Evolutionary conservation across 64 coral and sea anemone species (phyloP).

Genomic region (Stichodactyla helianthus): DNA sequence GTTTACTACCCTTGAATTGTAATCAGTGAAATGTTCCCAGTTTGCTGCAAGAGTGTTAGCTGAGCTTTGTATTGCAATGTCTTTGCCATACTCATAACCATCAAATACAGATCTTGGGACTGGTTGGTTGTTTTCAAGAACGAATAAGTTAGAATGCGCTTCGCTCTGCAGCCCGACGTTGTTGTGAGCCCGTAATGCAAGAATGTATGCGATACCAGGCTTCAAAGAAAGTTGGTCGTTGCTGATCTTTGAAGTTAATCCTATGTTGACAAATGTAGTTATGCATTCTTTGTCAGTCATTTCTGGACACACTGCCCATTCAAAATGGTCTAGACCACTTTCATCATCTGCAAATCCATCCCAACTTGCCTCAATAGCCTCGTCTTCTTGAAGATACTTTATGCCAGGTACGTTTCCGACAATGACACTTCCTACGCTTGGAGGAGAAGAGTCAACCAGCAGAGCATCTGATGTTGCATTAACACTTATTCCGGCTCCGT

Average conservation of each 20-base stretch:
- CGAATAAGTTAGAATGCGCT: constrained; percentile 43
- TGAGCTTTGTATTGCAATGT: constrained; percentile 40
- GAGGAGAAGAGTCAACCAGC: constrained; percentile 60
- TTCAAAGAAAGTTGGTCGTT: constrained; percentile 41
- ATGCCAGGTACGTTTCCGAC: constrained; percentile 23
- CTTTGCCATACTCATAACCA: constrained; percentile 19
- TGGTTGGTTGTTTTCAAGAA: constrained; percentile 21
- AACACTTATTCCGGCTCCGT: constrained; percentile 67
- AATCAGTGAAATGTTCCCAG: constrained; percentile 60
- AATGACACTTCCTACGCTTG: constrained; percentile 30
- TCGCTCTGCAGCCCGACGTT: constrained; percentile 38
- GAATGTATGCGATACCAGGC: constrained; percentile 49
- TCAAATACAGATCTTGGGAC: constrained; percentile 34
- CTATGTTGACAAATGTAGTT: constrained; percentile 52
- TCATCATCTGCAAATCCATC: constrained; percentile 54
- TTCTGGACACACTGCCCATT: constrained; percentile 43
- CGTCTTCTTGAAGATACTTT: constrained; percentile 20
- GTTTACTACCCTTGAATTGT: constrained; percentile 13
- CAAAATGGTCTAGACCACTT: constrained; percentile 47
- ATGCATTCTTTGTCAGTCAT: constrained; percentile 18
- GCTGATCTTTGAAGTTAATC: constrained; percentile 15
- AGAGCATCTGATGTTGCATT: constrained; percentile 77
- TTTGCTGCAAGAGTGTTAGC: constrained; percentile 44
- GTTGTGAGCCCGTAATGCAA: constrained; percentile 52
- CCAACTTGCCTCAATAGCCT: constrained; percentile 40